These are phyloP conservation scores for Zalophus californianus DNA, from an alignment of 2,797 vertebrate species.

Conservation along the genomic window DNA sequence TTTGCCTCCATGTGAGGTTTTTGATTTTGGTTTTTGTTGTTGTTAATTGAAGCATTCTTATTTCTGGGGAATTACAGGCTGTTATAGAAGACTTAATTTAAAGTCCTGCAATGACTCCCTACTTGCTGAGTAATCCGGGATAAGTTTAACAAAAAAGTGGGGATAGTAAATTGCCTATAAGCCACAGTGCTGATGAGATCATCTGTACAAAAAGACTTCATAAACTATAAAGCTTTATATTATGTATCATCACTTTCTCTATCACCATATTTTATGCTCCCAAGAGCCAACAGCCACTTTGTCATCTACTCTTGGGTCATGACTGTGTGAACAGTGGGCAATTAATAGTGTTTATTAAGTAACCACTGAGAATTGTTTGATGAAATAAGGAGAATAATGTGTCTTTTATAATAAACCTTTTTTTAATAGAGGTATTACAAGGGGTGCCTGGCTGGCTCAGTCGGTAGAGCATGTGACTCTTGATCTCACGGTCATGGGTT, in stretches of 20 bases:
- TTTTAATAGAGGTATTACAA: not conserved
- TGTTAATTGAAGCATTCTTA: conserved; percentile 18
- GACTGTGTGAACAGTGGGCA: not conserved
- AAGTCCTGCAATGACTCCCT: not conserved
- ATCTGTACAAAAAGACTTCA: not conserved
- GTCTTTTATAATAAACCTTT: not conserved
- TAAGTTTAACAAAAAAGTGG: not conserved
- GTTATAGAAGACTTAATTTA: not conserved
- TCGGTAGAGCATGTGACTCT: not conserved
- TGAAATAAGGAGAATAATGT: not conserved
- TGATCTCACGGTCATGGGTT: not conserved
- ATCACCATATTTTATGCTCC: conserved; percentile 3
- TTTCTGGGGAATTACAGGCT: not conserved
- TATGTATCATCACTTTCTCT: not conserved
- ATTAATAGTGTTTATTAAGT: not conserved
- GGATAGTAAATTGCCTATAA: not conserved
- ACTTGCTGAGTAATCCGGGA: not conserved
- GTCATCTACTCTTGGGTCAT: not conserved
- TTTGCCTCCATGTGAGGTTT: not conserved
- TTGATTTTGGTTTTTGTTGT: not conserved
- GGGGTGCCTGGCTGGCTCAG: not conserved
- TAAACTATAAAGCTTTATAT: not conserved
- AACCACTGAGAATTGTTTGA: not conserved
- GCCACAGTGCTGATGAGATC: not conserved
- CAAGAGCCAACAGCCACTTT: not conserved